Evolutionary conservation across 2,888 invertebrate species (phyloP).

Genomic region (Therioaphis trifolii): DNA sequence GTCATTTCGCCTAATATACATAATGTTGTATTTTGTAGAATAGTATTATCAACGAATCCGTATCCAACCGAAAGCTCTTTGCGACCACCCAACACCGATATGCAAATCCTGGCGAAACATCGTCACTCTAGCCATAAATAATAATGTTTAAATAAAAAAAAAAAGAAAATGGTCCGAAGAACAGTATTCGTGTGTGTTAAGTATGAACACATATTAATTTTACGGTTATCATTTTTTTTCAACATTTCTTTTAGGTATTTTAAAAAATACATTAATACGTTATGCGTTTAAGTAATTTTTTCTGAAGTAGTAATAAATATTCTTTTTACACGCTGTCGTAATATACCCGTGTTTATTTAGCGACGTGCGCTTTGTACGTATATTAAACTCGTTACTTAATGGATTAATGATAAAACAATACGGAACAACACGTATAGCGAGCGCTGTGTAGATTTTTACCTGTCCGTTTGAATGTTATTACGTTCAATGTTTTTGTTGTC

Average conservation of each 20-base stretch:
- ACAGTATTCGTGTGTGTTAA: neutral
- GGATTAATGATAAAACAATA: no score
- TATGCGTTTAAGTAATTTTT: no score
- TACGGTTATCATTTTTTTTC: no score
- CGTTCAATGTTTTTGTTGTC: no score
- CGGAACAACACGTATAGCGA: no score
- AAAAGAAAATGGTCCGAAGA: neutral
- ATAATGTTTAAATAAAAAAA: neutral
- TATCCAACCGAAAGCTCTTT: neutral
- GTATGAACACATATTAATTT: no score
- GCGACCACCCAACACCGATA: neutral
- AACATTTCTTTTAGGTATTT: neutral
- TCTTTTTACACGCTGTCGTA: no score
- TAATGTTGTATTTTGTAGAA: conserved; percentile 18
- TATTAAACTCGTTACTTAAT: neutral
- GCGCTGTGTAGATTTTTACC: no score
- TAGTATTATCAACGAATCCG: neutral
- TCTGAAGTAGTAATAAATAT: no score
- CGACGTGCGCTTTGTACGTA: neutral
- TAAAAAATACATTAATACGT: neutral
- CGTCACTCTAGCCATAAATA: neutral
- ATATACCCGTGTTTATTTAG: no score
- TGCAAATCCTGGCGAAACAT: neutral
- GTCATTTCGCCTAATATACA: neutral
- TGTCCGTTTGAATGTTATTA: no score